Evolutionary conservation across 2,113 vertebrate genomes (phyloP), one percentile per base, ranked within the genome.

Genomic region (Formicarius rufipectus): DNA sequence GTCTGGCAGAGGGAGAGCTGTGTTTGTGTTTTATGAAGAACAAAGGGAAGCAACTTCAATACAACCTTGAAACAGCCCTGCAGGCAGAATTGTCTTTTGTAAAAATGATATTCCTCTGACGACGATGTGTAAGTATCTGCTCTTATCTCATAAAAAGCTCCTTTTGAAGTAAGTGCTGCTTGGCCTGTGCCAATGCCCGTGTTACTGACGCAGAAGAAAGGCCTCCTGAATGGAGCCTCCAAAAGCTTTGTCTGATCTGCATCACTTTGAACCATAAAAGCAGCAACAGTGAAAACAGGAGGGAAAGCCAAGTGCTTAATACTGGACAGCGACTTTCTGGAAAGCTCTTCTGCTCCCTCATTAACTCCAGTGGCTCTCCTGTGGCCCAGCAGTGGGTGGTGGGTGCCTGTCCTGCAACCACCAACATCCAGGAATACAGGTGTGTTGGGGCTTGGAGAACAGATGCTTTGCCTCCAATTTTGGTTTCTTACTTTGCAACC

Each of bases 251-350:
- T 79, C 81, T 91, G 74, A 91, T 85, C 91, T 73, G 4, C 40
- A 53, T 53, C 87, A 53, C 89, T 95, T 66, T 79, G 84, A 95
- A 87, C 74, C 78, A 66, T 59, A 76, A 96, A 87, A 93, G 89
- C 84, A 73, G 58, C 86, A 82, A 76, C 66, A 91, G 50, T 15
- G 22, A 53, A 74, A 84, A 16, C 15, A 91, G 81, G 39, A 75
- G 58, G 39, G 87, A 78, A 45, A 89, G 71, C 28, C 74, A 91
- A 95, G 81, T 45, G 84, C 87, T 89, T 53, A 73, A 82, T 6
- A 89, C n/a, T 85, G 93, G 87, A 93, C 89, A 96, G 93, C 53
- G 16, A 82, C 89, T 89, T 84, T 5, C 66, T 72, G 69, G 13
- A 45, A 62, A 73, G 7, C 42, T 53, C 71, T 72, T 64, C 44